Evolutionary conservation across 2,113 vertebrate genomes (phyloP).

Genomic region (Anoura caudifer): DNA sequence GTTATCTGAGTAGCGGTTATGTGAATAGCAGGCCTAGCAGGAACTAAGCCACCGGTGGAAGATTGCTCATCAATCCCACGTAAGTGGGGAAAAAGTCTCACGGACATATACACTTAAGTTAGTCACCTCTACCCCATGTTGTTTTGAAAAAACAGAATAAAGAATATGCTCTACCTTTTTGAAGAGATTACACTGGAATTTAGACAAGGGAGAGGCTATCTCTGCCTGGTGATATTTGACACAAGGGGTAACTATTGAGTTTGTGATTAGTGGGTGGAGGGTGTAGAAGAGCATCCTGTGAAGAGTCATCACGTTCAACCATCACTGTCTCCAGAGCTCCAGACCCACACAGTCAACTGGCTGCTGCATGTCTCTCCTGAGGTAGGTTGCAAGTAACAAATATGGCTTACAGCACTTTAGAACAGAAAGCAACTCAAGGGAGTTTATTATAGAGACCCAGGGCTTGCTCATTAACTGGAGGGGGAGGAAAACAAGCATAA

Average conservation of each 20-base stretch:
- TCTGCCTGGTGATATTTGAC: not conserved
- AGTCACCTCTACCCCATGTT: not conserved
- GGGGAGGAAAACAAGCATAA: not conserved
- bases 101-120: not conserved
- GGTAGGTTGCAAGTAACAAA: not conserved
- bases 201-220: not conserved
- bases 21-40: not conserved
- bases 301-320: not conserved
- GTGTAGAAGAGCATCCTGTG: not conserved
- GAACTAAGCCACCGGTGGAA: not conserved
- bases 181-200: not conserved
- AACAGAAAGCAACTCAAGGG: not conserved
- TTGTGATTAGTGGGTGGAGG: not conserved
- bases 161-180: not conserved
- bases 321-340: not conserved
- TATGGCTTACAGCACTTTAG: not conserved
- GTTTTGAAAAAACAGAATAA: not conserved
- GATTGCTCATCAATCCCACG: rapidly evolving
- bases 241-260: not conserved
- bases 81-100: not conserved
- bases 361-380: not conserved
- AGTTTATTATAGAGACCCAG: not conserved
- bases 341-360: not conserved
- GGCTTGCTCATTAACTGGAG: not conserved
- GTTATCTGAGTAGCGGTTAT: not conserved